Evolutionary conservation across 2,797 vertebrate species (phyloP), one percentile per base, ranked within the genome.

Genomic region (Coracias cyanogaster): DNA sequence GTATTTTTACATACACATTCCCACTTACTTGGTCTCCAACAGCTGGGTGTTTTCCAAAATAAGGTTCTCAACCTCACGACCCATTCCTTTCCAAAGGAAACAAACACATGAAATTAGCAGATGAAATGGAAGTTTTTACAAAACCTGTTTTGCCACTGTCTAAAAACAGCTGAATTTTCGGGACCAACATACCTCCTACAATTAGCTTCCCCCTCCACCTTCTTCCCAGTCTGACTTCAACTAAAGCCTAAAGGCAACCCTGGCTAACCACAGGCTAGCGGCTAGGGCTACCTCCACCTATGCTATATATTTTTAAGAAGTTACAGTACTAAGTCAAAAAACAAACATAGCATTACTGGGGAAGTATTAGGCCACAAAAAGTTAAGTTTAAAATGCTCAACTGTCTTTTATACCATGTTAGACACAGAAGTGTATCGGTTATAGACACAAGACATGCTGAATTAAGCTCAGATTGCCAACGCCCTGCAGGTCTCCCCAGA

Each of bases 41-140:
- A 99, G 98, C 94, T 99, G 99, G 28, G 99, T 97, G 93, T 99
- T 99, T 98, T 99, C 99, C 74, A 99, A 98, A 97, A 99, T 99
- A 60, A 99, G 99, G 97, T 99, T 99, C 92, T 99, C 99, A 10
- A 99, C 99, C 95, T 99, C 99, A 88, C 99, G 99, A 76, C 99
- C 99, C 99, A 99, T 99, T 97, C 99, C 99, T 99, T 97, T 90
- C 85, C 94, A 98, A 98, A 86, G 80, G 82, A 91, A 97, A 97
- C 71, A 97, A 93, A 93, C 9, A 52, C 43, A 95, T 9, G 29
- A 91, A 87, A 89, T 91, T 54, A 97, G 62, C 21, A 96, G 49
- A 93, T 64, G 79, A 94, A 96, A 81, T 5, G 2, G 26, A 58
- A 45, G 15, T 28, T 55, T 79, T 69, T 6, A 60, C 10, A 65